Evolutionary conservation across 2,797 vertebrate genomes (phyloP), one percentile per base, ranked within the genome.

Genomic region (Enteromius unitaeniatus): DNA sequence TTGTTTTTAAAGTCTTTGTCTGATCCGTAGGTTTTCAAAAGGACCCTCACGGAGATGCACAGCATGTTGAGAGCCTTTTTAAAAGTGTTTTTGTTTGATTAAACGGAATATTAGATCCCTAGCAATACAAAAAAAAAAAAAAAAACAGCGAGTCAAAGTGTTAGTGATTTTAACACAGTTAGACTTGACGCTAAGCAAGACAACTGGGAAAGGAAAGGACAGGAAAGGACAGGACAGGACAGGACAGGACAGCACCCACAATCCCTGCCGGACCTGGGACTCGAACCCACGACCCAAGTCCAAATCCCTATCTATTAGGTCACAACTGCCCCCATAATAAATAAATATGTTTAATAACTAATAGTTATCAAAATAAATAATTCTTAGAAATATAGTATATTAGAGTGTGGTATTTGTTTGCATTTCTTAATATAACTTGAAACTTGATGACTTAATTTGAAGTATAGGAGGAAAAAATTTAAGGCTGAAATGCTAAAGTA

Each of bases 1-100:
- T 49, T 89, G 81, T 84, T 89, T 69, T 69, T 64, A n/a, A 62
- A 65, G 55, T 85, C 82, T 80, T 40, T 42, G 31, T 85, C 49
- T 76, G 79, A 81, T 78, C 62, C 37, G 23, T 60, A 58, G 81
- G 58, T n/a, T 89, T 90, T 88, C 79, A 88, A 90, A 90, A 69
- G 42, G 74, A 85, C 84, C 82, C 79, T 90, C 79, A 76, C 87
- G 60, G 86, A 91, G 86, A 89, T 79, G 82, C 37, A 60, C 53
- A 37, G 86, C 82, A 60, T 90, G 88, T 91, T 88, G 89, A 84
- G 67, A 42, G 23, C 34, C 55, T 78, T 64, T 78, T 89, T 37
- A 9, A 78, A 85, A 77, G 26, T 75, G 14, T 21, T 87, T 88
- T 19, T 80, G 15, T 42, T 88, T 88, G 7, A 81, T 23, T 23